These are phyloP conservation scores for roundworm (Caenorhabditis elegans) DNA, from an alignment of 1,140 invertebrate species.

Conservation along the genomic window WBcel235 BX284605.5:13663001-13663500, in stretches of 20 bases:
- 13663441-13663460: conserved; percentile 46
- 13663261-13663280: conserved; percentile 48
- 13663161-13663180: conserved; percentile 52
- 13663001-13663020: conserved; percentile 55
- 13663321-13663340: conserved; percentile 19
- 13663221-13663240: conserved; percentile 33
- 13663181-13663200: conserved; percentile 45
- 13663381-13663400: conserved; percentile 51
- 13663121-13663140: conserved; percentile 50
- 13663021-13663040: conserved; percentile 56
- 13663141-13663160: conserved; percentile 55
- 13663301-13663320: conserved; percentile 37
- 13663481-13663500: conserved; percentile 39
- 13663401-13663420: conserved; percentile 51
- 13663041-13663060: conserved; percentile 56
- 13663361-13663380: conserved; percentile 49
- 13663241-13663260: conserved; percentile 48
- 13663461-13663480: conserved; percentile 50
- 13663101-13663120: conserved; percentile 53
- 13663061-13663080: conserved; percentile 52
- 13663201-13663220: conserved; percentile 49
- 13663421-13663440: conserved; percentile 49
- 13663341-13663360: conserved; percentile 42
- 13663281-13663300: conserved; percentile 42
- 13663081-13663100: conserved; percentile 54